These are phyloP conservation scores for Nannoperca obscura DNA, from an alignment of 2,797 vertebrate genomes.

Conservation along the genomic window DNA sequence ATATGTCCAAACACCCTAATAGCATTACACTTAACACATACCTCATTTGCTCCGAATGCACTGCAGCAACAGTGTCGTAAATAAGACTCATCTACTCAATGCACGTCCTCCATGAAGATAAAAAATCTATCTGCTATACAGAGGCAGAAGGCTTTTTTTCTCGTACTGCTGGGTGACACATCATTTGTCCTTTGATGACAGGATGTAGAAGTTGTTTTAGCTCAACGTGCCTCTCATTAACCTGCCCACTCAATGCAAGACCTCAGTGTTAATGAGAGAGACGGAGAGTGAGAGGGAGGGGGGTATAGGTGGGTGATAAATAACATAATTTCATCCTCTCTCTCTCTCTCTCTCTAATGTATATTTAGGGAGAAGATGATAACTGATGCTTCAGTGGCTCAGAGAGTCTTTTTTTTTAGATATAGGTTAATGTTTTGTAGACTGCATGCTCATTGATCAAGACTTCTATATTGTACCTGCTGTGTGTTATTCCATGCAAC, in stretches of 20 bases:
- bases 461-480: not conserved
- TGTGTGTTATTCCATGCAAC: not conserved
- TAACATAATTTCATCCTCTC: constrained; percentile 29
- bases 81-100: constrained; percentile 29
- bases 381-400: not conserved
- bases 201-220: constrained; percentile 71
- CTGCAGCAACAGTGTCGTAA: constrained; percentile 12
- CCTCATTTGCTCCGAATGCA: constrained; percentile 35
- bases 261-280: constrained; percentile 73
- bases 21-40: constrained; percentile 49
- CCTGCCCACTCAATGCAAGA: constrained; percentile 77
- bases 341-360: constrained; percentile 14
- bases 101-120: constrained; percentile 9
- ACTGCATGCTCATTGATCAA: not conserved
- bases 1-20: constrained; percentile 44
- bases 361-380: constrained; percentile 17
- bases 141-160: constrained; percentile 31
- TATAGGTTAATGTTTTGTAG: constrained; percentile 3
- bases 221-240: constrained; percentile 75
- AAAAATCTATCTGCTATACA: constrained; percentile 18
- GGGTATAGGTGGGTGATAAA: constrained; percentile 49
- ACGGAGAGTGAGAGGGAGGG: constrained; percentile 12
- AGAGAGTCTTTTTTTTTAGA: not conserved
- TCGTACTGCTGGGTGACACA: constrained; percentile 52
- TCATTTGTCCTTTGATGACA: constrained; percentile 71